Evolutionary conservation across 2,797 vertebrate species (phyloP).

Genomic region (Rhodeus uyekii): DNA sequence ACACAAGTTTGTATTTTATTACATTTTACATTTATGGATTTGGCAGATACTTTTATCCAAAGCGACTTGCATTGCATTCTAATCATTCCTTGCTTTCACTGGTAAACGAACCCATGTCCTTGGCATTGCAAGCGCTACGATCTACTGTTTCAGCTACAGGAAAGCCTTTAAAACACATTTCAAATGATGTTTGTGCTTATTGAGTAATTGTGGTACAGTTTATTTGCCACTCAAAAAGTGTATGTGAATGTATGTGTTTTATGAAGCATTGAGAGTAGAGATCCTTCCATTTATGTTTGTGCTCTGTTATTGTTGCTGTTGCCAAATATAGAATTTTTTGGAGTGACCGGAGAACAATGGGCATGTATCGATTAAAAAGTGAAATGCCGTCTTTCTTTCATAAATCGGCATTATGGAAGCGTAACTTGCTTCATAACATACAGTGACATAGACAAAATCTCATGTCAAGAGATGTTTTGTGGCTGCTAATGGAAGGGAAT

Average conservation of each 20-base stretch:
- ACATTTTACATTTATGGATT: too few species aligned
- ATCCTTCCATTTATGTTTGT: background rate
- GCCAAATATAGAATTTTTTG: background rate
- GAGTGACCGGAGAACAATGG: background rate
- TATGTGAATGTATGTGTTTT: background rate
- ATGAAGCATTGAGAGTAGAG: background rate
- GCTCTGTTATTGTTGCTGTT: background rate
- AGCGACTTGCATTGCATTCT: too few species aligned
- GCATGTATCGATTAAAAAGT: background rate
- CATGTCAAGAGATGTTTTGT: slow-evolving; percentile 7
- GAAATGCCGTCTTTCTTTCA: background rate
- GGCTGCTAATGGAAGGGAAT: background rate
- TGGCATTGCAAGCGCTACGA: too few species aligned
- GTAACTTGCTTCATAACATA: slow-evolving; percentile 2
- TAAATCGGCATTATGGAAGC: background rate
- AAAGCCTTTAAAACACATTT: background rate
- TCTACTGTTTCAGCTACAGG: too few species aligned
- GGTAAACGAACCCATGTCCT: too few species aligned
- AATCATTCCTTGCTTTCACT: too few species aligned
- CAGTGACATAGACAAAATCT: background rate
- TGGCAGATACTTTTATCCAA: too few species aligned
- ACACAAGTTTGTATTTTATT: background rate
- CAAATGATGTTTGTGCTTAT: background rate
- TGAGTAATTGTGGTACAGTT: background rate
- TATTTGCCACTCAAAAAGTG: background rate